phyloP scores from a whole-genome alignment of 2,797 vertebrate species.

The Ceyx erithaca region DNA sequence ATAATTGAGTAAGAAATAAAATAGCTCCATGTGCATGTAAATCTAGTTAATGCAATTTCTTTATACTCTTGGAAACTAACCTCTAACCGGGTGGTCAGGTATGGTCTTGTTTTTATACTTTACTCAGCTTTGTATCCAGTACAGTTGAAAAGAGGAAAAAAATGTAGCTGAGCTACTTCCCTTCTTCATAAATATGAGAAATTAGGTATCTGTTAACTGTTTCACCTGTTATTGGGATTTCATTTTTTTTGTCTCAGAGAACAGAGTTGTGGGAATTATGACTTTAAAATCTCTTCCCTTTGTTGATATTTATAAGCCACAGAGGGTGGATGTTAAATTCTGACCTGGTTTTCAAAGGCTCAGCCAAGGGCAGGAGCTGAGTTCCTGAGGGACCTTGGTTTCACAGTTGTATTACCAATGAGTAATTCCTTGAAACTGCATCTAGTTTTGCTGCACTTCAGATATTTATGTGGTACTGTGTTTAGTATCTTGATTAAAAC shows the following conservation, averaged over 20 bases:
- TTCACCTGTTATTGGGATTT: not conserved
- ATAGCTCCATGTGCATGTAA: not conserved
- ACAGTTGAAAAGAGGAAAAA: accelerated
- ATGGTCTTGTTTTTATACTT: not conserved
- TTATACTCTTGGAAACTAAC: not conserved
- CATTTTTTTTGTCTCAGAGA: not conserved
- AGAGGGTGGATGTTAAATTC: conserved; percentile 43
- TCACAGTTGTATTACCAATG: conserved; percentile 34
- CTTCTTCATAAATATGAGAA: not conserved
- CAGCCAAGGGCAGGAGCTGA: conserved; percentile 37
- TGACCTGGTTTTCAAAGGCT: conserved; percentile 35
- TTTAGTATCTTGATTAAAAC: conserved; percentile 49
- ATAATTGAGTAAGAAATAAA: not conserved
- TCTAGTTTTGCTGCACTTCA: conserved; percentile 17
- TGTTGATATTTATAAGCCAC: conserved; percentile 46
- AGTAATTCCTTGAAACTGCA: conserved; percentile 31
- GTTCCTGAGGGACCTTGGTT: conserved; percentile 11
- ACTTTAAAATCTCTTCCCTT: conserved; percentile 18
- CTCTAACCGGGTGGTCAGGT: not conserved
- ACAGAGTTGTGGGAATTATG: not conserved
- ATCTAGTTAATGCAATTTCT: not conserved
- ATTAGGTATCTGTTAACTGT: not conserved
- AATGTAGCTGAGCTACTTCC: not conserved
- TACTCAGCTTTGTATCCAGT: not conserved
- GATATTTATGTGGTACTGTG: conserved; percentile 1